These are phyloP conservation scores for Bellardia bayeri DNA, from an alignment of 2,888 invertebrate genomes.

Conservation along the genomic window DNA sequence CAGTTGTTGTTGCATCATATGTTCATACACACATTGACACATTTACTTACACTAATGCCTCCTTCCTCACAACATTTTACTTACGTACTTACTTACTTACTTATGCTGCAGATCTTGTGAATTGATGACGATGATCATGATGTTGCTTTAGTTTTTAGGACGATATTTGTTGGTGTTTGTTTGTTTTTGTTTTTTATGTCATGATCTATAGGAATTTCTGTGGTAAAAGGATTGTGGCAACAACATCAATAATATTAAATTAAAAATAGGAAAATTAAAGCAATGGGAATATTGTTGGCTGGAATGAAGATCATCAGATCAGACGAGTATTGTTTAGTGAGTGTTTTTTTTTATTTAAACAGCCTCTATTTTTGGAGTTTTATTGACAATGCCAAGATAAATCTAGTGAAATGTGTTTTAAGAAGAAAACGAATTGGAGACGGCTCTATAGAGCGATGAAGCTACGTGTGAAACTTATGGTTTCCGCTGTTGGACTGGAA, in stretches of 20 bases:
- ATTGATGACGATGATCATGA: constrained; percentile 28
- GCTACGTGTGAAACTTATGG: no score
- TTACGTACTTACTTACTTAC: constrained; percentile 18
- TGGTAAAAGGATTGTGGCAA: constrained; percentile 45
- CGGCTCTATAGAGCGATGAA: no score
- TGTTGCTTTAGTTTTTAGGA: constrained; percentile 45
- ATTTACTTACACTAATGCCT: constrained; percentile 41
- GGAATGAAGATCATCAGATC: constrained; percentile 39
- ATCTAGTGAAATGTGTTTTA: neutral
- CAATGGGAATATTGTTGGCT: constrained; percentile 24
- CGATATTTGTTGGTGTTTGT: constrained; percentile 26
- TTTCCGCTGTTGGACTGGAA: no score
- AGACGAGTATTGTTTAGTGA: constrained; percentile 20
- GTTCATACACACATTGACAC: constrained; percentile 45
- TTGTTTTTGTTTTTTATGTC: constrained; percentile 42
- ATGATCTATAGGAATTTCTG: constrained; percentile 69
- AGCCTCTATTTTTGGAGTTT: constrained; percentile 19
- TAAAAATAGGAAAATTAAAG: constrained; percentile 21
- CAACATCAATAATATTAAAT: constrained; percentile 37
- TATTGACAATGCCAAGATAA: neutral
- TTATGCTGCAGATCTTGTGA: neutral
- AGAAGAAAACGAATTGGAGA: neutral
- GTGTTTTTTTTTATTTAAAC: neutral
- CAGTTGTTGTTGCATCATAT: constrained; percentile 9
- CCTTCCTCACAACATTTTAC: constrained; percentile 29